phyloP scores from a whole-genome alignment of 2,113 vertebrate genomes.

The Dasyornis broadbenti region DNA sequence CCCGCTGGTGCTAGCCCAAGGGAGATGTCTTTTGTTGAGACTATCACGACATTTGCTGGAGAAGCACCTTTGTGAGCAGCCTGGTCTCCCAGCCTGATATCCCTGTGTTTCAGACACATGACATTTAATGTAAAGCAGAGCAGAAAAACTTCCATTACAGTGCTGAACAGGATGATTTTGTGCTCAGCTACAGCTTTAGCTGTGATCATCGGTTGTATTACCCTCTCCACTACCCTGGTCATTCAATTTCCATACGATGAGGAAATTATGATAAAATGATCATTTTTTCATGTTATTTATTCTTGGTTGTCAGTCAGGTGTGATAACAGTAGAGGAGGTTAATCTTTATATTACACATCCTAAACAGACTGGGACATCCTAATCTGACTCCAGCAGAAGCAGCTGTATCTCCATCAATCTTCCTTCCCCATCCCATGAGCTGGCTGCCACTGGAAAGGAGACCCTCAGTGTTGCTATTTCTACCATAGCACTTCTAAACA shows the following conservation, averaged over 20 bases:
- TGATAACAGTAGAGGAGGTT: neutral
- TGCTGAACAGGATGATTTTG: neutral
- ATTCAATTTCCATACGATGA: neutral
- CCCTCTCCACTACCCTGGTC: neutral
- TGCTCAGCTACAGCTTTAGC: neutral
- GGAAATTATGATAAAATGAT: neutral
- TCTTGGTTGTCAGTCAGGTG: neutral
- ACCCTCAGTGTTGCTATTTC: neutral
- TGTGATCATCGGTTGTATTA: neutral
- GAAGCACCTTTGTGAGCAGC: neutral
- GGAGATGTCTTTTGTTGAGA: neutral
- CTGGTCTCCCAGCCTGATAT: neutral
- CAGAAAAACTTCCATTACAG: neutral
- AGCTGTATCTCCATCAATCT: neutral
- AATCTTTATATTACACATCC: neutral
- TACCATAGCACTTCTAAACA: neutral
- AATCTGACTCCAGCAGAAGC: neutral
- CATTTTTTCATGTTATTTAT: neutral
- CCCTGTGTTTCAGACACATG: neutral
- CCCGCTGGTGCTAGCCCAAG: neutral
- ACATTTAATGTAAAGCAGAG: neutral
- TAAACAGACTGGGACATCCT: neutral
- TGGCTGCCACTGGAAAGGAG: neutral
- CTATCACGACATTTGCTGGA: rapidly evolving
- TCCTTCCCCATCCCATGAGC: neutral